Evolutionary conservation across 1,140 invertebrate genomes (phyloP).

Genomic region (Coenobita brevimanus): DNA sequence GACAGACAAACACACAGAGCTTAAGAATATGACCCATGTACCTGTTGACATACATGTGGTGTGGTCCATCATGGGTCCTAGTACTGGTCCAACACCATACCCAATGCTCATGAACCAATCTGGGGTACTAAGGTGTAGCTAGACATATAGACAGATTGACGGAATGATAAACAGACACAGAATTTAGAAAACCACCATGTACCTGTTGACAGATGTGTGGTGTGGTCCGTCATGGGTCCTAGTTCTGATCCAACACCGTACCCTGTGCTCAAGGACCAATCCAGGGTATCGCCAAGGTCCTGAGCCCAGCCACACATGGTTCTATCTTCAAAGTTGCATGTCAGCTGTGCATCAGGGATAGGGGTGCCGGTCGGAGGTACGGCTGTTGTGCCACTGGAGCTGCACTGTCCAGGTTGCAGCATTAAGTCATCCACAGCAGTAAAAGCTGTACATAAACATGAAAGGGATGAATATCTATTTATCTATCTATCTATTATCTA

Average conservation of each 20-base stretch:
- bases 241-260: not conserved
- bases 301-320: constrained; percentile 33
- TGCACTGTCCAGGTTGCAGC: constrained; percentile 1
- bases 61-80: no score
- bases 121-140: no score
- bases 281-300: not conserved
- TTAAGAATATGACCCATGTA: no score
- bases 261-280: constrained; percentile 22
- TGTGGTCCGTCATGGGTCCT: constrained; percentile 38
- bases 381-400: not conserved
- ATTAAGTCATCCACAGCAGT: constrained; percentile 41
- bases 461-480: no score
- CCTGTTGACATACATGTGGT: no score
- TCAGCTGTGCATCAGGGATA: constrained; percentile 34
- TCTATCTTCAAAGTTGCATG: constrained; percentile 36
- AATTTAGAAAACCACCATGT: no score
- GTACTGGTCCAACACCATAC: no score
- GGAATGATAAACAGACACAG: no score
- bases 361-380: constrained; percentile 9
- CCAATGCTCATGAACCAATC: constrained; percentile 23
- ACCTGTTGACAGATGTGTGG: constrained; percentile 47
- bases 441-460: no score
- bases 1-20: no score
- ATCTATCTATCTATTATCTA: no score
- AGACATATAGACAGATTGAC: no score